Percentiles rank a stretch among this genome's conserved stretches.
These are phyloP conservation scores for Ellobium chinense DNA, from an alignment of 2,888 invertebrate species.

Conservation along the genomic window DNA sequence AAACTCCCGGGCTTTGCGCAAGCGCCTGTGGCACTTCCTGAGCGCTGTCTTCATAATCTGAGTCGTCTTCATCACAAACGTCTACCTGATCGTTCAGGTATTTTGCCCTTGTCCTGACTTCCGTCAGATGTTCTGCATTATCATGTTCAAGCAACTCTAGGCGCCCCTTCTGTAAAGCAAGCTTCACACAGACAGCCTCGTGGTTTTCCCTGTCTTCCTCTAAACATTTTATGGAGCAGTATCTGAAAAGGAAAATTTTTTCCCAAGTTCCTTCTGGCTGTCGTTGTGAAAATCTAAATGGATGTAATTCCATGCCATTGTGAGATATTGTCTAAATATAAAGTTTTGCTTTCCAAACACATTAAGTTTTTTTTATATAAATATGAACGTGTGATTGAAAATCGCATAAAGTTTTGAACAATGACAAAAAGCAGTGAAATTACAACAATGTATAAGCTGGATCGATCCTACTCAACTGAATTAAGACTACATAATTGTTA, in stretches of 20 bases:
- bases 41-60: not conserved
- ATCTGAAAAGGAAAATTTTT: not conserved
- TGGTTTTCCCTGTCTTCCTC: not conserved
- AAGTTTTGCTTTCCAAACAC: too few relatives aligned
- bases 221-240: slow-evolving; percentile 19
- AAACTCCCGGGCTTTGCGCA: not conserved
- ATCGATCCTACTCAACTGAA: too few relatives aligned
- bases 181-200: not conserved
- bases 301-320: too few relatives aligned
- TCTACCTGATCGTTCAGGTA: not conserved
- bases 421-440: too few relatives aligned
- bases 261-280: too few relatives aligned
- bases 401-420: too few relatives aligned
- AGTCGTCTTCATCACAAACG: not conserved
- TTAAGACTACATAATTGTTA: too few relatives aligned
- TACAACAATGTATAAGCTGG: too few relatives aligned
- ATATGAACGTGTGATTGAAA: too few relatives aligned
- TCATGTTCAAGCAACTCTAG: not conserved
- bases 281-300: too few relatives aligned
- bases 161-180: not conserved
- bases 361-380: too few relatives aligned
- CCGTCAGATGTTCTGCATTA: not conserved
- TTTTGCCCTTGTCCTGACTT: not conserved
- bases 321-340: too few relatives aligned
- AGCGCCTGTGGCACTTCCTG: not conserved